These are phyloP conservation scores for Prunella fulvescens DNA, from an alignment of 2,113 vertebrate genomes.

Conservation along the genomic window DNA sequence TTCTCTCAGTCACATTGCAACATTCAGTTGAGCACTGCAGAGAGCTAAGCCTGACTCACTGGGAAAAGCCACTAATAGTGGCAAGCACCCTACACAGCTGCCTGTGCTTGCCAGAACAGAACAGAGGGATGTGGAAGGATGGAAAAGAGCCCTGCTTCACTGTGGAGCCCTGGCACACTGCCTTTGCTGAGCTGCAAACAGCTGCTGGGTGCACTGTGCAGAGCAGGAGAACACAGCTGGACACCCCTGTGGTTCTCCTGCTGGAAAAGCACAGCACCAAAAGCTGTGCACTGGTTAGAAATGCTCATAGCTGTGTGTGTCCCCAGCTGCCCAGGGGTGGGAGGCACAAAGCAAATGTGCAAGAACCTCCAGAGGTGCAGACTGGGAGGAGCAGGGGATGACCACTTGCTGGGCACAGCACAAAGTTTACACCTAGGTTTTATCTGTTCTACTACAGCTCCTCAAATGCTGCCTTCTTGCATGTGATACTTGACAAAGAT, in stretches of 20 bases:
- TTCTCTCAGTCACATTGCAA: not conserved
- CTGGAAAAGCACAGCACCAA: not conserved
- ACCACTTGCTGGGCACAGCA: not conserved
- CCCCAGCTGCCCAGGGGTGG: not conserved
- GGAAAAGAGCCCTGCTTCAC: not conserved
- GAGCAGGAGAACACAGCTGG: not conserved
- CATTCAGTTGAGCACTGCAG: not conserved
- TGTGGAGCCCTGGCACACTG: not conserved
- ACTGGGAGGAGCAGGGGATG: fast-evolving
- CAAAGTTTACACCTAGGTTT: not conserved
- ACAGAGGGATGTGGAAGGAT: not conserved
- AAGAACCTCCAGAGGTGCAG: not conserved
- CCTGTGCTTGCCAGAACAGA: not conserved
- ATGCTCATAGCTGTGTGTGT: fast-evolving
- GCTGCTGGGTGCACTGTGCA: not conserved
- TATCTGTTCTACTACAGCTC: not conserved
- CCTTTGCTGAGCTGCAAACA: not conserved
- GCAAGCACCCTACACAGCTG: not conserved
- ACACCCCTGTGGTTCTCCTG: not conserved
- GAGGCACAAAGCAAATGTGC: not conserved
- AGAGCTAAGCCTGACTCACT: not conserved
- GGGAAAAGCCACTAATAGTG: not conserved
- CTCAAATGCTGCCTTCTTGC: not conserved
- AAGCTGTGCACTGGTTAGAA: not conserved
- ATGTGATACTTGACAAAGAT: not conserved